A percentile compares a stretch with the other conserved stretches of the same genome.
phyloP scores from a whole-genome alignment of 1,140 invertebrate species.

The Rhopalosiphum maidis region DNA sequence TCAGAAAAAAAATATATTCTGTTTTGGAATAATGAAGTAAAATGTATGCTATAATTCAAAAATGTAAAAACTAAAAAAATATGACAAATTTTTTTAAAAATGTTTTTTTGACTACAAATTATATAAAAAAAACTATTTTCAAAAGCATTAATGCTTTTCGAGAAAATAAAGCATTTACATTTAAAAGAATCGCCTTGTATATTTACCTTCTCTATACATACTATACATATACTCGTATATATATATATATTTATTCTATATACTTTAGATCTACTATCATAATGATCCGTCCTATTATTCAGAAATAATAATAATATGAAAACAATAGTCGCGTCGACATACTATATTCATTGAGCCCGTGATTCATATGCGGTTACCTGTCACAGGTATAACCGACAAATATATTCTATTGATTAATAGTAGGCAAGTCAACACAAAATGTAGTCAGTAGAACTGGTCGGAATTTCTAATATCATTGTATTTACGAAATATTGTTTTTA shows the following conservation, averaged over 20 bases:
- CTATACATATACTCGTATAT: no score
- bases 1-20: no score
- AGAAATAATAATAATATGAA: neutral
- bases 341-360: neutral
- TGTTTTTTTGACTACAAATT: no score
- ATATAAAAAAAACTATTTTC: neutral
- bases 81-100: no score
- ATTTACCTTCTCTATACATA: neutral
- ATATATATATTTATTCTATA: no score
- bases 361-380: neutral
- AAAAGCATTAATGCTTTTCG: neutral
- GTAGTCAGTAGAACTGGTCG: neutral
- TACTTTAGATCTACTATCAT: neutral
- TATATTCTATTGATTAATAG: constrained; percentile 13
- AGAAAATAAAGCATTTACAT: neutral
- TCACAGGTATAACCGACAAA: neutral
- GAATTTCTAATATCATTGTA: constrained; percentile 4
- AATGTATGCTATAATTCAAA: no score
- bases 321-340: neutral
- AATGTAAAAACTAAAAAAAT: no score
- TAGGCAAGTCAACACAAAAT: neutral
- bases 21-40: no score
- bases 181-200: neutral
- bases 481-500: constrained; percentile 19
- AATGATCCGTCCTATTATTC: neutral